phyloP scores from a whole-genome alignment of 2,797 vertebrate species.

The Cynodonichthys magdalenae region DNA sequence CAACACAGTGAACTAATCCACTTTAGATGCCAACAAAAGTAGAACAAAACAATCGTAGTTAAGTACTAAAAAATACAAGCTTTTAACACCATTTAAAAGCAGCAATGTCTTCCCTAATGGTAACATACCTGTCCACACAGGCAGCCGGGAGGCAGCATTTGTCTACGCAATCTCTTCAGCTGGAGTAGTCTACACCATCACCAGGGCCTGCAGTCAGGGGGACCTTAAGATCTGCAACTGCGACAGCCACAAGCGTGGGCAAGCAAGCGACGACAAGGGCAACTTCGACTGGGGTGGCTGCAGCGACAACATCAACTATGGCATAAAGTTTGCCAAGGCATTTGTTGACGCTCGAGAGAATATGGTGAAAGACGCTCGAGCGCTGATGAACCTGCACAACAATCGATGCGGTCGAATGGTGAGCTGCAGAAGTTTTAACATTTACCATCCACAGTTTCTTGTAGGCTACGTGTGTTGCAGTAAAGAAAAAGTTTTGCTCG shows the following conservation, averaged over 20 bases:
- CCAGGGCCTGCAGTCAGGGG: conserved; percentile 93
- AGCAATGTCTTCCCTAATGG: background rate
- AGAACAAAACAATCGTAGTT: background rate
- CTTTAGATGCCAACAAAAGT: conserved; percentile 4
- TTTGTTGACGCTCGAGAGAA: conserved; percentile 96
- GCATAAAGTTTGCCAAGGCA: conserved; percentile 92
- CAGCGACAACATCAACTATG: conserved; percentile 97
- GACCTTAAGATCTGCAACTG: conserved; percentile 94
- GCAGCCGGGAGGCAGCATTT: conserved; percentile 96
- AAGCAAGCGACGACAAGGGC: conserved; percentile 86
- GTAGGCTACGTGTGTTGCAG: too few species aligned
- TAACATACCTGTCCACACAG: conserved; percentile 63
- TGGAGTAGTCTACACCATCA: conserved; percentile 95
- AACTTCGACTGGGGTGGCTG: conserved; percentile 97
- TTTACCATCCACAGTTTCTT: background rate
- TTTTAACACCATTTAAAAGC: background rate
- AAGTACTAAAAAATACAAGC: background rate
- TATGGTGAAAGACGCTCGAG: conserved; percentile 92
- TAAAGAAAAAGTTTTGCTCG: too few species aligned
- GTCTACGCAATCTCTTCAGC: conserved; percentile 98
- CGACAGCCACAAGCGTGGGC: conserved; percentile 88
- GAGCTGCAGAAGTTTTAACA: conserved; percentile 61
- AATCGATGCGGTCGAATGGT: conserved; percentile 97
- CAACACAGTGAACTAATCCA: conserved; percentile 5
- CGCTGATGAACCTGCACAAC: conserved; percentile 97